These are phyloP conservation scores for Sebastes trivittatus DNA, from an alignment of 2,797 vertebrate species.

Conservation along the genomic window DNA sequence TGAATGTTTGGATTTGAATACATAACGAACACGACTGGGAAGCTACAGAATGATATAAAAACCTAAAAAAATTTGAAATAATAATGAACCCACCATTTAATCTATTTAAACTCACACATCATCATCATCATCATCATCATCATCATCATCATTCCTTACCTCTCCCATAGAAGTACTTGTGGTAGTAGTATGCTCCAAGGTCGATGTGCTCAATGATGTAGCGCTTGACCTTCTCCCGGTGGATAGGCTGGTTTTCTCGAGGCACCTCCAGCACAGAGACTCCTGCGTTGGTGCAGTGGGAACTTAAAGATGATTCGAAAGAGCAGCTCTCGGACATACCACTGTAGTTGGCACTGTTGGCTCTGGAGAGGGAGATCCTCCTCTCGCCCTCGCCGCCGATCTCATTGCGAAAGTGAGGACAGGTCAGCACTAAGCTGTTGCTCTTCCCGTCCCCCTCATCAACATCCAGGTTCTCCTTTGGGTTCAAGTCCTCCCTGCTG, in stretches of 20 bases:
- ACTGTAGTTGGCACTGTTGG: conserved; percentile 86
- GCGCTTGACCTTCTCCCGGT: conserved; percentile 97
- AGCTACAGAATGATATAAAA: too few relatives aligned
- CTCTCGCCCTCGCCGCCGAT: conserved; percentile 95
- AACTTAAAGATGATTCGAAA: conserved; percentile 95
- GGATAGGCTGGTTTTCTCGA: conserved; percentile 93
- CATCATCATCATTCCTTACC: conserved; percentile 79
- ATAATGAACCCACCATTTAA: neutral
- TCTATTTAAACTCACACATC: neutral
- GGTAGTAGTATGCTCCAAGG: conserved; percentile 97
- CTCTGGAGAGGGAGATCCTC: conserved; percentile 91
- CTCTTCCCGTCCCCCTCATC: conserved; percentile 97
- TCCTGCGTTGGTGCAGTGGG: conserved; percentile 98
- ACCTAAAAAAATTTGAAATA: too few relatives aligned
- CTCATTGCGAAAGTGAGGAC: conserved; percentile 96
- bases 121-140: neutral
- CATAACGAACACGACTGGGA: too few relatives aligned
- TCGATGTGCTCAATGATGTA: conserved; percentile 99
- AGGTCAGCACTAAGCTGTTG: conserved; percentile 89
- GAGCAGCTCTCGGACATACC: conserved; percentile 91
- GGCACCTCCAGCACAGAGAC: conserved; percentile 97
- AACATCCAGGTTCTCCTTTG: conserved; percentile 91
- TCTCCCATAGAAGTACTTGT: conserved; percentile 97
- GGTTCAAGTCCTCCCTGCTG: conserved; percentile 95
- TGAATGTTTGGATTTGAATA: too few relatives aligned